These are phyloP conservation scores for Lithophane ornitopus DNA, from an alignment of 2,888 invertebrate species.

Conservation along the genomic window DNA sequence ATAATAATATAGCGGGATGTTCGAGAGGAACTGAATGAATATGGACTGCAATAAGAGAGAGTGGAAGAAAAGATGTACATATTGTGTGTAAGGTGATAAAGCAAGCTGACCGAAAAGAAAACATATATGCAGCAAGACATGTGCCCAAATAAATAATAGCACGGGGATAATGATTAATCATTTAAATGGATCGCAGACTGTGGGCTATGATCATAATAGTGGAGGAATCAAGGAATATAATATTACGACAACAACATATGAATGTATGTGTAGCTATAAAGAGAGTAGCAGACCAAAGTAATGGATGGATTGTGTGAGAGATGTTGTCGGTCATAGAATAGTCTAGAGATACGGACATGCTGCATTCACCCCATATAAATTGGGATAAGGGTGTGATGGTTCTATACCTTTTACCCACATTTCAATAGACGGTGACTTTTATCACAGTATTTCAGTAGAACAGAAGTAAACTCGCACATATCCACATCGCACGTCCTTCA, in stretches of 20 bases:
- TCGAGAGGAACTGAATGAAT: not conserved
- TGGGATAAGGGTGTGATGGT: not conserved
- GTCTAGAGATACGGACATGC: not conserved
- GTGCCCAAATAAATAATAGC: not conserved
- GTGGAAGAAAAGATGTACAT: not conserved
- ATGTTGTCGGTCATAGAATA: too few species aligned
- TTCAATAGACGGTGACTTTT: not conserved
- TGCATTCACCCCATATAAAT: not conserved
- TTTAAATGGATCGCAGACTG: not conserved
- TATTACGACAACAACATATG: too few species aligned
- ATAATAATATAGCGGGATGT: not conserved
- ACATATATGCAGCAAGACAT: not conserved
- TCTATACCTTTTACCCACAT: too few species aligned
- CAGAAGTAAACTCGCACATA: constrained; percentile 9
- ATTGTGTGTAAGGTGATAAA: not conserved
- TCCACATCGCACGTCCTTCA: constrained; percentile 17
- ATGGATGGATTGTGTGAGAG: not conserved
- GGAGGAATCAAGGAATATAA: not conserved
- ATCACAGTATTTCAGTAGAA: not conserved
- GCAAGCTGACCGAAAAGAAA: too few species aligned
- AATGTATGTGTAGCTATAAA: not conserved
- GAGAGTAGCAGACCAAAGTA: not conserved
- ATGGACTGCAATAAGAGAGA: not conserved
- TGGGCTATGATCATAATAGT: too few species aligned
- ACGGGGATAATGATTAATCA: too few species aligned